Conservation (phyloP, 2,113 vertebrate species). For the Thinocorus orbignyianus region DNA sequence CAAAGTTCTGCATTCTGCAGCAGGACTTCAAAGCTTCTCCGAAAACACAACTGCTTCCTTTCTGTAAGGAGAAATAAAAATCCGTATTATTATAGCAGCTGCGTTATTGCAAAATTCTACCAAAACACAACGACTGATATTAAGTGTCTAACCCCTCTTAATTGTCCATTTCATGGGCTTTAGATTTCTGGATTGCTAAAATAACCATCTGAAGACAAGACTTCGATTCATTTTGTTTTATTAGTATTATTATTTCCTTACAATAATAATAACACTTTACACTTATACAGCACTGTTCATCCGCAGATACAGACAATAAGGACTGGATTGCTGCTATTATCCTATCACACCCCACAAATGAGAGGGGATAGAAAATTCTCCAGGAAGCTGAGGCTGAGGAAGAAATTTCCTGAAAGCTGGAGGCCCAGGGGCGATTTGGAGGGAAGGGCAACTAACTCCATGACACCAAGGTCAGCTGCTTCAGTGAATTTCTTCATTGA, state of each 20-base stretch:
- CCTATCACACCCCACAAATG: not conserved
- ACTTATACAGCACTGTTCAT: slow-evolving; percentile 35
- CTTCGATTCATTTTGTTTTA: slow-evolving; percentile 75
- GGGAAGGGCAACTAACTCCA: not conserved
- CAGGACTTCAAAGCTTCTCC: slow-evolving; percentile 61
- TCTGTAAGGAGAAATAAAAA: slow-evolving; percentile 76
- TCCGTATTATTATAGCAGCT: slow-evolving; percentile 75
- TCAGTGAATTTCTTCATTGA: not conserved
- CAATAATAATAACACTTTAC: slow-evolving; percentile 68
- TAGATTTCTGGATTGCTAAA: slow-evolving; percentile 77
- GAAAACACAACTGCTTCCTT: slow-evolving; percentile 59
- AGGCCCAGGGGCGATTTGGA: not conserved
- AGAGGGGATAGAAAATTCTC: not conserved
- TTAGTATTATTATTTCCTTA: slow-evolving; percentile 73
- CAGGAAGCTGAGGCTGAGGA: not conserved
- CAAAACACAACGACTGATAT: slow-evolving; percentile 72
- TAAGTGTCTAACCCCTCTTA: slow-evolving; percentile 75
- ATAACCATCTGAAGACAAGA: slow-evolving; percentile 75
- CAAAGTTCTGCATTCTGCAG: slow-evolving; percentile 25
- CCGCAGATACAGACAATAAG: slow-evolving; percentile 10
- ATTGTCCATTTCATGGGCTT: slow-evolving; percentile 80
- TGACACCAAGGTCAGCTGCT: not conserved
- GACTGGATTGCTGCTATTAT: slow-evolving; percentile 43
- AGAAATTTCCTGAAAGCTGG: not conserved
- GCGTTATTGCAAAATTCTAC: slow-evolving; percentile 74